These are phyloP conservation scores for Thera obeliscata DNA, from an alignment of 2,888 invertebrate genomes.

Conservation along the genomic window DNA sequence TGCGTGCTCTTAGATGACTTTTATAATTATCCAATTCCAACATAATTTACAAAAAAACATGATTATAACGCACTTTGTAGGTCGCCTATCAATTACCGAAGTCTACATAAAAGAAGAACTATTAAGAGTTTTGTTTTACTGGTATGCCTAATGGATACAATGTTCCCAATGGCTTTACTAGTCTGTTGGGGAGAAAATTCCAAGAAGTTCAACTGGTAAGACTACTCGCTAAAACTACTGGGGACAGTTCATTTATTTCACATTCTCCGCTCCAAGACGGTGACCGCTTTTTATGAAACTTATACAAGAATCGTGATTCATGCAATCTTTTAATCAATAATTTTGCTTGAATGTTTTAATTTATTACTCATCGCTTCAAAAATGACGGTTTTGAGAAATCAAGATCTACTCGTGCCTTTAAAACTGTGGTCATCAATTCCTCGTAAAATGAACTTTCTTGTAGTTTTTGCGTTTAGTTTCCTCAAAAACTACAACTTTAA, in stretches of 20 bases:
- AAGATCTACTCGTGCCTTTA: slow-evolving; percentile 6
- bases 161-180: no score
- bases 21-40: no score
- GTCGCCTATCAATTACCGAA: no score
- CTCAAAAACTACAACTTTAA: not conserved
- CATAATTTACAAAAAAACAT: no score
- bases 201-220: no score
- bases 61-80: no score
- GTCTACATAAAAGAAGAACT: no score
- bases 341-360: slow-evolving; percentile 30
- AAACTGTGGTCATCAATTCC: slow-evolving; percentile 16
- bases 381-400: slow-evolving; percentile 21
- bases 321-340: slow-evolving; percentile 32
- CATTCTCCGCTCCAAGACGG: not conserved
- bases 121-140: no score
- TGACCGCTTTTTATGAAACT: not conserved
- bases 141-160: no score
- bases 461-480: slow-evolving; percentile 7
- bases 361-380: slow-evolving; percentile 30
- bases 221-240: no score
- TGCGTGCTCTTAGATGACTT: no score
- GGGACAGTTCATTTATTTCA: not conserved
- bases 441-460: not conserved
- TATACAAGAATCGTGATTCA: slow-evolving; percentile 43
- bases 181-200: no score